Evolutionary conservation across 2,113 vertebrate genomes (phyloP).

Genomic region (Lagenorhynchus albirostris): DNA sequence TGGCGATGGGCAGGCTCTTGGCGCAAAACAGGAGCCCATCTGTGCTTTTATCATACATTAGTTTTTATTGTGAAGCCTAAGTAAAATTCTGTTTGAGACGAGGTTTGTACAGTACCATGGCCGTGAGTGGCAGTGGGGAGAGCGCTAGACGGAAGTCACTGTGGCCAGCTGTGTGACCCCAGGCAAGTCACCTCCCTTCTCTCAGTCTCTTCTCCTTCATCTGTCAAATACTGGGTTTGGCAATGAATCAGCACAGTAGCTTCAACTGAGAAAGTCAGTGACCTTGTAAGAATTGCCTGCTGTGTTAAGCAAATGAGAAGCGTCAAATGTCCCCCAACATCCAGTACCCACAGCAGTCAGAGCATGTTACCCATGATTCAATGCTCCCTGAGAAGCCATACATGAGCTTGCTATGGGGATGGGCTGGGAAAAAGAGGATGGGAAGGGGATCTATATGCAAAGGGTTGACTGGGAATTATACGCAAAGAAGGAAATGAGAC

Average conservation of each 20-base stretch:
- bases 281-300: neutral
- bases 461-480: neutral
- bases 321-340: neutral
- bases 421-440: neutral
- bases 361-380: fast-evolving
- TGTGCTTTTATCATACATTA: neutral
- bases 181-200: neutral
- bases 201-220: neutral
- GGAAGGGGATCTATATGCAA: too few relatives aligned
- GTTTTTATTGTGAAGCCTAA: neutral
- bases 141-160: fast-evolving
- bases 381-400: neutral
- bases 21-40: neutral
- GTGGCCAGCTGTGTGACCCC: too few relatives aligned
- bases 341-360: neutral
- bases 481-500: neutral
- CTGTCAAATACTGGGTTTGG: neutral
- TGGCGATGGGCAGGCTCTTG: neutral
- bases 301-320: neutral
- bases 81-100: neutral
- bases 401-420: neutral
- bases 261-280: neutral
- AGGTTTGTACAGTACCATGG: too few relatives aligned
- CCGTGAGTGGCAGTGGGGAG: neutral
- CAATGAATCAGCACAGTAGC: neutral